phyloP scores from a whole-genome alignment of 2,797 vertebrate genomes.

The Notolepis coatsorum region DNA sequence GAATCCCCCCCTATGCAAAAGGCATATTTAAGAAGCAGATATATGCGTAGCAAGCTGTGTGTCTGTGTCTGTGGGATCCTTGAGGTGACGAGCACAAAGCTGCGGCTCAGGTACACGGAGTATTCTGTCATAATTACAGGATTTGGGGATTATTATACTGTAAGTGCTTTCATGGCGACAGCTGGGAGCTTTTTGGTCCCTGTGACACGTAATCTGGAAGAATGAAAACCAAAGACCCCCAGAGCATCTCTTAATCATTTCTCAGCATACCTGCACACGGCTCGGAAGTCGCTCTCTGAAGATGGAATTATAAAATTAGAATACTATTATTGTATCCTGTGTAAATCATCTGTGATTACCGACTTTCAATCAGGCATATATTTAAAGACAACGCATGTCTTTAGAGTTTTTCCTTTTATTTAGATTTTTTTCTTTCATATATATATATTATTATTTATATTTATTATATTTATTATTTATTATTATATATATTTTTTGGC shows the following conservation, averaged over 20 bases:
- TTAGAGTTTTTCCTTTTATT: constrained; percentile 17
- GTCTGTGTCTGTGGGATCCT: constrained; percentile 74
- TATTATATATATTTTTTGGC: constrained; percentile 27
- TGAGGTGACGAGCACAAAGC: constrained; percentile 82
- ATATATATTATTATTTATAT: background rate
- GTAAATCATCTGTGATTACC: constrained; percentile 53
- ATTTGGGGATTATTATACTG: constrained; percentile 86
- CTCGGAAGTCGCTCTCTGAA: constrained; percentile 71
- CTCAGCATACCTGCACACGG: constrained; percentile 81
- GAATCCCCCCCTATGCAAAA: constrained; percentile 74
- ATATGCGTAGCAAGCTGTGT: too few relatives aligned
- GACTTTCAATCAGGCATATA: constrained; percentile 15
- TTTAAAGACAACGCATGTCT: constrained; percentile 47
- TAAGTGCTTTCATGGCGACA: constrained; percentile 85
- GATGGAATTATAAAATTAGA: constrained; percentile 75
- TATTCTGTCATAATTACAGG: constrained; percentile 86
- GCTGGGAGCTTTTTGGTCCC: constrained; percentile 82
- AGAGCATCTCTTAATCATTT: constrained; percentile 82
- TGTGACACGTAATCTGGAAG: constrained; percentile 83
- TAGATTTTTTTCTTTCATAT: background rate
- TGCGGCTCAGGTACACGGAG: constrained; percentile 81
- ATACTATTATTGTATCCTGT: constrained; percentile 76
- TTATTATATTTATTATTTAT: background rate
- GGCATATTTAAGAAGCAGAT: constrained; percentile 38
- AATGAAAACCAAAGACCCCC: constrained; percentile 82